Evolutionary conservation across 1,140 invertebrate genomes (phyloP), one percentile per base, ranked within the genome.

Genomic region (Lepeophtheirus salmonis): DNA sequence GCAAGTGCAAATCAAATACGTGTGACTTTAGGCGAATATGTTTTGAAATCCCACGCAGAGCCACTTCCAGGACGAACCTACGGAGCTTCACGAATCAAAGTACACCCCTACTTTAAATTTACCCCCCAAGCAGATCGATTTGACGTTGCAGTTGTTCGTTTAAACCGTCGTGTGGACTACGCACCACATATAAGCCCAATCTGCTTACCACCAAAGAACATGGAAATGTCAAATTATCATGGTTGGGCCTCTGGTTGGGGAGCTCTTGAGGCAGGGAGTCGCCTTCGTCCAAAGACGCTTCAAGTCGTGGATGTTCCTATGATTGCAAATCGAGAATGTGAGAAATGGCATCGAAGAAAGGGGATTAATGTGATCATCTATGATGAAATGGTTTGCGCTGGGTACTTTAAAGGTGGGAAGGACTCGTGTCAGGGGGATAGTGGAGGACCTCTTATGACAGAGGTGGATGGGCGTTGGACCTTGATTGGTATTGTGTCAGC

Each of bases 361-460:
- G 76, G 76, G 57, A 94, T 92, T 65, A 89, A 90, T 69, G 89
- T 92, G 26, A 81, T 89, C 6, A 92, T 92, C 66, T 89, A 90
- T 69, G 87, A 89, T 60, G 89, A 94, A 73, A 97, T 96, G 90
- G 82, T 96, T 70, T 96, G 91, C 71, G 91, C 90, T 3, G 91
- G 90, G 1, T 94, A 95, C 70, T 77, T 85, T 62, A 81, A 83
- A 18, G 91, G 91, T 2, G 88, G 88, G 3, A 84, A 88, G 30
- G 65, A 67, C 58, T 65, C 62, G 14, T 67, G 64, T 51, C 65
- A 68, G 75, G 86, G 86, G 0, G 86, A 89, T 68, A 88, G 84
- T 56, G 88, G 88, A 0, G 88, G 88, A 0, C 88, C 88, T 0
- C 70, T 91, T 58, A 90, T 89, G 86, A 71, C 89, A 49, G 85